Base-by-base conservation (phyloP, 1,140 invertebrate genomes). In the Drosophila gunungcola region DNA sequence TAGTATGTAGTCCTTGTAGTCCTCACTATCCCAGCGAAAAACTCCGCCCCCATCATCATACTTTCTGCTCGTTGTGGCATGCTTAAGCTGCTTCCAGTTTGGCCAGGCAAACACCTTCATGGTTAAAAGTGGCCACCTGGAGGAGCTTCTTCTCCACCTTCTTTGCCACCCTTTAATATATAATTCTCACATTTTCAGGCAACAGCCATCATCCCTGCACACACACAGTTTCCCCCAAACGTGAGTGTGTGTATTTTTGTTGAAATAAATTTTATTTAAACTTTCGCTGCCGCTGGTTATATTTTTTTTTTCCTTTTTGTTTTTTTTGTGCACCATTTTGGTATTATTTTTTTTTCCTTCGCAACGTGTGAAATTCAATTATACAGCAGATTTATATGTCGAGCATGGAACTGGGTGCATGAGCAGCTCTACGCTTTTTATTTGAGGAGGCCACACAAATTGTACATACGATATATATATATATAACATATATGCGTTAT, bases 191-290 rank as follows among this genome's bases (percentile, higher is more conserved):
- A 86, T 88, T 88, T 62, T 45, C 62, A 80, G 58, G 39, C 80
- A 60, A 41, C 80, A 67, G 53, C 41, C 80, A 72, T 49, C 41
- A 72, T 49, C 41, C 49, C 16, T 38, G 34, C 29, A 25, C 52
- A 29, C 43, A 21, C 69, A 56, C 43, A 29, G 0, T 21, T 21
- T 53, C 45, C 32, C 29, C n/a, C 0, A 49, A 13, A 57, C 46
- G 55, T 58, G 73, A 57, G 69, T 49, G 61, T 73, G 56, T 73
- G 56, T 89, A 74, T 88, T 88, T 88, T 89, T 88, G 80, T 89
- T 84, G 84, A 88, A 88, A 89, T 88, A 88, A 88, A 88, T 89
- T 88, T 88, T 88, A 88, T 88, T 89, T 88, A 88, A 88, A 88
- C 84, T 88, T 84, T 88, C 68, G 73, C 79, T 67, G 60, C 73